Percentiles rank a stretch among this genome's conserved stretches.
Conservation (phyloP, 2,113 vertebrate genomes). For the Alethe castanea region DNA sequence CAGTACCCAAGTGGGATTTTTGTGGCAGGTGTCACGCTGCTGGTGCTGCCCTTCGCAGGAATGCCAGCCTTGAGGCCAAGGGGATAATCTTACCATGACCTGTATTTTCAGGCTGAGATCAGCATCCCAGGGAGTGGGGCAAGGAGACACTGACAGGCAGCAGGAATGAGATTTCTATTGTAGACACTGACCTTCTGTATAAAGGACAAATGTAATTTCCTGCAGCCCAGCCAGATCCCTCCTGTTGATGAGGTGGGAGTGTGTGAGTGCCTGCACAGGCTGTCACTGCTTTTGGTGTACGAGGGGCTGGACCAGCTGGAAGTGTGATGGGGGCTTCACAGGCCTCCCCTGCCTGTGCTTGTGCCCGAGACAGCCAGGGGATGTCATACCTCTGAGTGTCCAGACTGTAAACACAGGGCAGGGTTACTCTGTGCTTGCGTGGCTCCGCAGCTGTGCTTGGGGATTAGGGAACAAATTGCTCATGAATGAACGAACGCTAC, state of each 20-base stretch:
- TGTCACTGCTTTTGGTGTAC: neutral
- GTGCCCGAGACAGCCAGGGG: neutral
- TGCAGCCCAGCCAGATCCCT: neutral
- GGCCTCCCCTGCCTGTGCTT: neutral
- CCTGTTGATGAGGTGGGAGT: rapidly evolving
- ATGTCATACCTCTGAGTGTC: neutral
- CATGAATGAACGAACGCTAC: slow-evolving; percentile 1
- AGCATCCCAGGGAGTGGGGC: neutral
- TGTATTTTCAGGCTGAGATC: neutral
- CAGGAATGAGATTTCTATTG: neutral
- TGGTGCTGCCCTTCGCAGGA: neutral
- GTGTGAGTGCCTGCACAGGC: rapidly evolving
- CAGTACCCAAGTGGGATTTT: neutral
- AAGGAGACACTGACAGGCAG: neutral
- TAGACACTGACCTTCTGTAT: neutral
- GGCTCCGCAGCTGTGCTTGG: neutral
- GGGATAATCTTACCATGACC: neutral
- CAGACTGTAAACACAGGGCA: neutral
- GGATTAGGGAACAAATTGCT: neutral
- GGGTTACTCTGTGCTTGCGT: neutral
- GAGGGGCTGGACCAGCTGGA: neutral
- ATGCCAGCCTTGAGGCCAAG: neutral
- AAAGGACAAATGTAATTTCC: neutral
- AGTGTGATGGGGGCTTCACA: rapidly evolving
- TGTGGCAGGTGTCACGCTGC: neutral